Evolutionary conservation across 2,888 invertebrate species (phyloP), one percentile per base, ranked within the genome.

Genomic region (Hyles lineata): DNA sequence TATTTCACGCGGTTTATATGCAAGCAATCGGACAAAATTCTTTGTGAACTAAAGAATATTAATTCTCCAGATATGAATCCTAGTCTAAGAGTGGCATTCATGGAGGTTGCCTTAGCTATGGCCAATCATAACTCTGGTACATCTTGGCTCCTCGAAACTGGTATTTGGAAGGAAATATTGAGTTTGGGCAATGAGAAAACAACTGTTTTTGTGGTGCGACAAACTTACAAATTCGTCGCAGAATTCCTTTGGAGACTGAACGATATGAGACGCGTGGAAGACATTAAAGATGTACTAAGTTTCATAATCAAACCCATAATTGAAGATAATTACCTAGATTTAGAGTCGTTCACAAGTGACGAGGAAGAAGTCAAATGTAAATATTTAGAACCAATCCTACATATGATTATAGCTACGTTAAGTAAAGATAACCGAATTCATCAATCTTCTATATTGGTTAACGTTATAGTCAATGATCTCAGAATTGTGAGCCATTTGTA

Each of bases 121-220:
- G 90, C 96, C 9, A 90, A 92, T 59, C 97, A 97, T 82, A 92
- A 93, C 76, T 92, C 96, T 4, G 97, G 97, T 0, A 86, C 96
- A 50, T 89, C 94, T 43, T 97, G 96, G 96, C 90, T 97, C 5
- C 90, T 96, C n/a, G 89, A 95, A 73, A 93, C 91, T 74, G 96
- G 95, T 21, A 87, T 95, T 19, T 97, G 97, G 97, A 95, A 93
- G 74, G 95, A 96, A 79, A 95, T 97, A 43, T 88, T 97, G 5
- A 93, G 93, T 74, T 95, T 96, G 70, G 96, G 96, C 75, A 95
- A 96, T 79, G 92, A 95, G 72, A 96, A 96, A 85, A 96, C 96
- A 75, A 97, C 97, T 0, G 92, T 97, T 60, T 97, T 97, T 83
- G 96, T 97, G 15, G 95, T 96, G 0, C 94, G 96, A 59, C 96